Base-by-base conservation (phyloP, 2,797 vertebrate genomes). In the Typhlichthys subterraneus region DNA sequence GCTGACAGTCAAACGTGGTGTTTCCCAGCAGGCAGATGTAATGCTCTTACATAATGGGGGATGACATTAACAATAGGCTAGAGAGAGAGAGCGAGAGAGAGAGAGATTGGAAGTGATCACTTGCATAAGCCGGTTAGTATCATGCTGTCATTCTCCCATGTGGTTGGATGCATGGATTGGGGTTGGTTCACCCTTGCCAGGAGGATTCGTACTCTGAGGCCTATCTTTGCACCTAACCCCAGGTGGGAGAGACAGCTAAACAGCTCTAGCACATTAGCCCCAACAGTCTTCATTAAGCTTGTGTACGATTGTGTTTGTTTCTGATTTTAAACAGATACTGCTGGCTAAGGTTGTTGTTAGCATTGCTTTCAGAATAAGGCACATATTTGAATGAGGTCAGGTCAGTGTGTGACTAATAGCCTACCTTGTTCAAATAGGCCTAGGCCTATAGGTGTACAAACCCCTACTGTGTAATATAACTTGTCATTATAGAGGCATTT, bases 41-140 rank as follows among this genome's bases (percentile, higher is more conserved):
- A 85, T 78, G 79, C 78, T 69, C 61, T 92, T 90, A 85, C 45
- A 62, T 89, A 90, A 90, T 52, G 53, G 49, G 55, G n/a, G 57
- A 73, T 67, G 67, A 65, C 65, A 71, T 33, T 15, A 45, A 56
- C 17, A 42, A n/a, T 14, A n/a, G 29, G 45, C 38, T 38, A 69
- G 63, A 53, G 19, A 52, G 53, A 11, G 17, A 11, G 13, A 29
- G 9, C 23, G 3, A 11, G 51, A 8, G 48, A 13, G 13, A 33
- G 48, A 48, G 57, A 23, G 17, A 56, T 17, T 52, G 67, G 45
- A 23, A 56, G 46, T 52, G 67, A 83, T 84, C 70, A 65, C 78
- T 80, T 88, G 82, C 77, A 70, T 80, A 79, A 88, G 74, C 63
- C 70, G 68, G 73, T 83, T 82, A 67, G 73, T 73, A 65, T 72